phyloP scores from a whole-genome alignment of 2,888 invertebrate species.

The Prionchulus punctatus region DNA sequence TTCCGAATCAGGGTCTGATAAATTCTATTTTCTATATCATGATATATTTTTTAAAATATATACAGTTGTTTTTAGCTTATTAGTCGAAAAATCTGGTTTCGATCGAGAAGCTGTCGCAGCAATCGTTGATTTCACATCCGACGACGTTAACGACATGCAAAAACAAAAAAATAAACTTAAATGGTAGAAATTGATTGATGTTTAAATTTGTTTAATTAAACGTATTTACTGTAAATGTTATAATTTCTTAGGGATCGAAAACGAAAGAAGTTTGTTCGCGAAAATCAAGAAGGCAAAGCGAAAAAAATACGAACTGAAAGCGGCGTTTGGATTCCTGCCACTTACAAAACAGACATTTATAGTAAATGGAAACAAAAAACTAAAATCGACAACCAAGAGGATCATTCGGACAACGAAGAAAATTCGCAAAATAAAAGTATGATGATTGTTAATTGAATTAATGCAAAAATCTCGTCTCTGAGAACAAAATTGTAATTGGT shows the following conservation, averaged over 20 bases:
- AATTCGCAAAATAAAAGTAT: not conserved
- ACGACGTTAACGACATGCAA: slow-evolving; percentile 51
- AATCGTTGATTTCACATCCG: slow-evolving; percentile 65
- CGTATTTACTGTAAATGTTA: not conserved
- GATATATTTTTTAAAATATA: too few relatives aligned
- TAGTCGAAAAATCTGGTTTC: slow-evolving; percentile 53
- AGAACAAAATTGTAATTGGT: not conserved
- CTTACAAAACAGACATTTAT: slow-evolving; percentile 64
- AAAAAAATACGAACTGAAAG: slow-evolving; percentile 86
- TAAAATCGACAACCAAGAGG: slow-evolving; percentile 9
- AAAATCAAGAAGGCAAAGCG: slow-evolving; percentile 12
- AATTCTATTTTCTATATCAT: not conserved
- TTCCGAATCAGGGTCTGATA: slow-evolving; percentile 37
- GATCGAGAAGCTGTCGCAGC: slow-evolving; percentile 58
- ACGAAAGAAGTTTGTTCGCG: slow-evolving; percentile 73
- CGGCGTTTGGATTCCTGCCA: slow-evolving; percentile 75
- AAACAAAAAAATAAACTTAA: slow-evolving; percentile 46
- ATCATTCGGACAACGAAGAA: slow-evolving; percentile 2
- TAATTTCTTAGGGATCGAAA: slow-evolving; percentile 60
- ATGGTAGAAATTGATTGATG: slow-evolving; percentile 37
- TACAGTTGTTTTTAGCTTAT: slow-evolving; percentile 35
- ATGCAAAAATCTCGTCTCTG: not conserved
- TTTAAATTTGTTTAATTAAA: not conserved
- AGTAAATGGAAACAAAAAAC: slow-evolving; percentile 28
- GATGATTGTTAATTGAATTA: not conserved